Percentiles rank a stretch among this genome's conserved stretches.
Evolutionary conservation across 2,797 vertebrate species (phyloP).

Genomic region (Muraenolepis orangiensis): DNA sequence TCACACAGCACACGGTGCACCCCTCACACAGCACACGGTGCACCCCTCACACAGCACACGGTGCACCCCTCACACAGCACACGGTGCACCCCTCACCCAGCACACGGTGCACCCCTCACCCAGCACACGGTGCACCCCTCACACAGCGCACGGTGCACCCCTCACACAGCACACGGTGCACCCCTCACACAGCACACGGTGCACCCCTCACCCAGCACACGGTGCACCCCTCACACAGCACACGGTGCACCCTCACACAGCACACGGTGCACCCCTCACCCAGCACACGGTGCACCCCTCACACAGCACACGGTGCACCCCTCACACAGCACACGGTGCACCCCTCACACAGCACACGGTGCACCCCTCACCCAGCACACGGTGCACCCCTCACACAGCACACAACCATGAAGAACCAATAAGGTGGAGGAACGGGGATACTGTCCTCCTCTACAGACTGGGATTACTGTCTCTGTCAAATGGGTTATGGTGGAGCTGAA

Average conservation of each 20-base stretch:
- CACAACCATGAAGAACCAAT: constrained; percentile 43
- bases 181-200: constrained; percentile 70
- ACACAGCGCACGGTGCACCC: constrained; percentile 56
- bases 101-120: too few species aligned
- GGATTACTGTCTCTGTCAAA: background rate
- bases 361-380: constrained; percentile 73
- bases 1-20: constrained; percentile 62
- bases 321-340: constrained; percentile 64
- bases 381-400: too few species aligned
- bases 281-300: constrained; percentile 42
- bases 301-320: too few species aligned
- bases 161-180: too few species aligned
- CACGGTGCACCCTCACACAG: too few species aligned
- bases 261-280: too few species aligned
- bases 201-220: too few species aligned
- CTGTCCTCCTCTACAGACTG: constrained; percentile 23
- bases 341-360: too few species aligned
- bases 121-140: too few species aligned
- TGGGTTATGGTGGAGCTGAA: background rate
- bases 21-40: too few species aligned
- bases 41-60: constrained; percentile 72
- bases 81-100: constrained; percentile 81
- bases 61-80: too few species aligned
- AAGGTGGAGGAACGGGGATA: constrained; percentile 59
- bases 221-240: constrained; percentile 78